Evolutionary conservation across 1,140 invertebrate species (phyloP).

Genomic region (Luehdorfia chinensis): DNA sequence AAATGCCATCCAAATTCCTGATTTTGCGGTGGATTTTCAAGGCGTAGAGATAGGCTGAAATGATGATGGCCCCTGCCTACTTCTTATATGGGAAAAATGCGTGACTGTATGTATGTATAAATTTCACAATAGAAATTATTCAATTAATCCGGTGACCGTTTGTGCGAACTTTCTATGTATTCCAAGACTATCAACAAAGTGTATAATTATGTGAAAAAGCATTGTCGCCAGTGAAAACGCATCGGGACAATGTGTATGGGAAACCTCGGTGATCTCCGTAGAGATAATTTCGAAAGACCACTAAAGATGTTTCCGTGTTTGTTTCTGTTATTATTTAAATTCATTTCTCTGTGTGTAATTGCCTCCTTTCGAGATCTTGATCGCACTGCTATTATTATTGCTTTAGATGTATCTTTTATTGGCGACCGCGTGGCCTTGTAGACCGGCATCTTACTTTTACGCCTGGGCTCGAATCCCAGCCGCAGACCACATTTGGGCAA

Average conservation of each 20-base stretch:
- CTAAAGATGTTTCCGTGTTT: slow-evolving; percentile 22
- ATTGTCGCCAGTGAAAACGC: slow-evolving; percentile 39
- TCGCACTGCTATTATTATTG: no score
- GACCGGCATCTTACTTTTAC: no score
- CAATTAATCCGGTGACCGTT: not conserved
- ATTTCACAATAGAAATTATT: slow-evolving; percentile 9
- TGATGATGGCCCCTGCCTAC: no score
- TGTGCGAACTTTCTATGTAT: slow-evolving; percentile 34
- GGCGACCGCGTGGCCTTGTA: no score
- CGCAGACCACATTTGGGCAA: no score
- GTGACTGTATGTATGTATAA: no score
- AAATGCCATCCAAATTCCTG: no score
- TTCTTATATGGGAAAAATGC: no score
- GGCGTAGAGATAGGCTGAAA: no score
- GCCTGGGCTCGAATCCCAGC: no score
- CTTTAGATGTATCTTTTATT: no score
- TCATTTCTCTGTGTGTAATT: not conserved
- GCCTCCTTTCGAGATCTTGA: not conserved
- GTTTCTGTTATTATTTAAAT: slow-evolving; percentile 12
- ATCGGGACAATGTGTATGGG: slow-evolving; percentile 29
- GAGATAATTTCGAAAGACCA: slow-evolving; percentile 21
- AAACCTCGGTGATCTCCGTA: slow-evolving; percentile 22
- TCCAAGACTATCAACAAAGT: slow-evolving; percentile 23
- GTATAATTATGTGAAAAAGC: slow-evolving; percentile 50
- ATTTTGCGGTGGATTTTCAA: no score